Conservation (phyloP, 2,797 vertebrate genomes). For the Danio jaintianensis region DNA sequence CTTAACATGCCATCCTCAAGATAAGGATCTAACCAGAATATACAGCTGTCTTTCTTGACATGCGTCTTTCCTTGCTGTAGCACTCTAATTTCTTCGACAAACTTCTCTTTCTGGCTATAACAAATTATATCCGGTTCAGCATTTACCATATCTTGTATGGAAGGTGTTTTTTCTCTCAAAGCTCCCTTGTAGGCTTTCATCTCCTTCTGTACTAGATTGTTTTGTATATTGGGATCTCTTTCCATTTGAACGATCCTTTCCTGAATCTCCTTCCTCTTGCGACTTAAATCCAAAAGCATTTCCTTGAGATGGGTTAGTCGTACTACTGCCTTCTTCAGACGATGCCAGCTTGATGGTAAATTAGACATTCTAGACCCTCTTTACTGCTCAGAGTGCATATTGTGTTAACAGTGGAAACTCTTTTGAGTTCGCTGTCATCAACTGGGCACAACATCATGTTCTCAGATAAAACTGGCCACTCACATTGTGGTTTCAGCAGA, state of each 20-base stretch:
- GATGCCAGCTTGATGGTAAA: conserved; percentile 5
- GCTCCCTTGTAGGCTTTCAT: neutral
- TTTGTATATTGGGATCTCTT: neutral
- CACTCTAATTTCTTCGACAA: conserved; percentile 11
- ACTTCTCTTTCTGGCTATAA: neutral
- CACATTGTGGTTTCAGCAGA: neutral
- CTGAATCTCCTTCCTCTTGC: neutral
- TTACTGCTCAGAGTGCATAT: neutral
- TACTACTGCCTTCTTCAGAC: neutral
- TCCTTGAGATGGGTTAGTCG: conserved; percentile 1
- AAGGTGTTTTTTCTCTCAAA: neutral
- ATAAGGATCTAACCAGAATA: neutral
- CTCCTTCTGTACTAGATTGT: neutral
- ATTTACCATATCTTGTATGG: neutral
- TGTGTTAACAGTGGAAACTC: neutral
- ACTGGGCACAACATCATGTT: neutral
- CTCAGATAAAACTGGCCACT: neutral
- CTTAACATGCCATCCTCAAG: neutral
- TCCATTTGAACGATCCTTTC: neutral
- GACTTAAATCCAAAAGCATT: neutral
- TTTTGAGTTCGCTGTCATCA: neutral
- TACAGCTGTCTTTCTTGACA: neutral
- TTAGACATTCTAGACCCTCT: neutral
- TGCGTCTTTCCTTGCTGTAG: neutral
- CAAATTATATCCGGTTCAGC: neutral